These are phyloP conservation scores for Coecobrya sp. DNA, from an alignment of 2,888 invertebrate species.

Conservation along the genomic window DNA sequence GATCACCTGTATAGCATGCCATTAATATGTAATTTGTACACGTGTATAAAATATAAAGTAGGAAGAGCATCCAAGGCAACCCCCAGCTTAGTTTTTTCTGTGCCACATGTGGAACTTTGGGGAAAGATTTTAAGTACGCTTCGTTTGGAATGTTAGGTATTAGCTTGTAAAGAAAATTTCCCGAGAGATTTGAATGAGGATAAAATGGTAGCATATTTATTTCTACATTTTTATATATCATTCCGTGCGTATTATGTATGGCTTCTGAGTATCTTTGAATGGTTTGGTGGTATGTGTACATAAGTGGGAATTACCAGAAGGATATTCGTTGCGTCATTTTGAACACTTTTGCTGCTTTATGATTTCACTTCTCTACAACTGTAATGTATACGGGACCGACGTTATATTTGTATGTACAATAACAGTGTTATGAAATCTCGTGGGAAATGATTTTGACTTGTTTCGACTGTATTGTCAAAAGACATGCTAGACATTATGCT, in stretches of 20 bases:
- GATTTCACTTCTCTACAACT: not conserved
- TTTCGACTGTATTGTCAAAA: not conserved
- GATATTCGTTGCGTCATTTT: constrained; percentile 17
- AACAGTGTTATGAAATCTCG: not conserved
- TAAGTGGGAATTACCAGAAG: constrained; percentile 30
- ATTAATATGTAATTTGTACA: constrained; percentile 33
- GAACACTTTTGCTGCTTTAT: not conserved
- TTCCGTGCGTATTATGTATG: not conserved
- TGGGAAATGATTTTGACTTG: constrained; percentile 1
- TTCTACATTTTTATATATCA: constrained; percentile 13
- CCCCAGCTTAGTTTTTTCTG: not conserved
- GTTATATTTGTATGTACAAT: not conserved
- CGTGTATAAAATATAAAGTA: not conserved
- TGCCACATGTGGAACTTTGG: not conserved
- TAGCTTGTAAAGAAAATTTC: constrained; percentile 36
- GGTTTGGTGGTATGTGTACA: not conserved
- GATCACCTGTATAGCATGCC: constrained; percentile 9
- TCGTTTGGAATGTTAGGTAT: not conserved
- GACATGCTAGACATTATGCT: not conserved
- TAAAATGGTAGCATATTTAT: constrained; percentile 27
- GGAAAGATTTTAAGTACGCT: not conserved
- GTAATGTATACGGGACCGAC: not conserved
- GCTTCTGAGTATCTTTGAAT: not conserved
- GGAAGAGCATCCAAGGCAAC: not conserved
- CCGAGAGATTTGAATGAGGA: constrained; percentile 22